Evolutionary conservation across 2,888 invertebrate genomes (phyloP).

Genomic region (Dinocampus coccinellae): DNA sequence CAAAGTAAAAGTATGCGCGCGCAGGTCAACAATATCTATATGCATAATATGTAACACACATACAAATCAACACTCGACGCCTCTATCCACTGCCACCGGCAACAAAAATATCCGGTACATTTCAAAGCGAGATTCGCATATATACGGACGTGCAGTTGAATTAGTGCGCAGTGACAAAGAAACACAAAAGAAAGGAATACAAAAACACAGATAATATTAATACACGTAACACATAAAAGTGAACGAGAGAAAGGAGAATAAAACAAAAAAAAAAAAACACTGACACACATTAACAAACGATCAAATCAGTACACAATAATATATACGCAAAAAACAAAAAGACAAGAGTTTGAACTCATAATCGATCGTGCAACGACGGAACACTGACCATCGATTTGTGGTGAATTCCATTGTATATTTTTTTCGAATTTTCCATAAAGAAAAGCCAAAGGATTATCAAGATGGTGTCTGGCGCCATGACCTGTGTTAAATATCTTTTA

Average conservation of each 20-base stretch:
- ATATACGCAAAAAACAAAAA: not conserved
- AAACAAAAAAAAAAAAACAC: conserved; percentile 16
- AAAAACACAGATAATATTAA: conserved; percentile 21
- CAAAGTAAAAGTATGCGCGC: not conserved
- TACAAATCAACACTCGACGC: not conserved
- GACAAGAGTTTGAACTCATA: too few species aligned
- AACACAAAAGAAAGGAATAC: not conserved
- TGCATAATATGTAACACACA: too few species aligned
- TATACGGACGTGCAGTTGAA: conserved; percentile 31
- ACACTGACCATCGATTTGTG: too few species aligned
- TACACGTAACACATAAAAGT: too few species aligned
- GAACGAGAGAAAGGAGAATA: conserved; percentile 23
- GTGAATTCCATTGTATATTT: not conserved
- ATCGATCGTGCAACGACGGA: not conserved
- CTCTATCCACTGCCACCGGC: conserved; percentile 32
- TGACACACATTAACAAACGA: not conserved
- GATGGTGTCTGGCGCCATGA: conserved; percentile 86
- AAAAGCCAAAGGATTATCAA: conserved; percentile 55
- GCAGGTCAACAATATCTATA: not conserved
- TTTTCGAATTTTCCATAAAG: conserved; percentile 1
- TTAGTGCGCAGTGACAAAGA: not conserved
- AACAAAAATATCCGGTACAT: conserved; percentile 49
- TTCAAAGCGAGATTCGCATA: conserved; percentile 47
- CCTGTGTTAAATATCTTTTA: conserved; percentile 89
- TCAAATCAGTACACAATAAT: too few species aligned